These are phyloP conservation scores for Myotis vivesi DNA, from an alignment of 2,797 vertebrate species.

Conservation along the genomic window DNA sequence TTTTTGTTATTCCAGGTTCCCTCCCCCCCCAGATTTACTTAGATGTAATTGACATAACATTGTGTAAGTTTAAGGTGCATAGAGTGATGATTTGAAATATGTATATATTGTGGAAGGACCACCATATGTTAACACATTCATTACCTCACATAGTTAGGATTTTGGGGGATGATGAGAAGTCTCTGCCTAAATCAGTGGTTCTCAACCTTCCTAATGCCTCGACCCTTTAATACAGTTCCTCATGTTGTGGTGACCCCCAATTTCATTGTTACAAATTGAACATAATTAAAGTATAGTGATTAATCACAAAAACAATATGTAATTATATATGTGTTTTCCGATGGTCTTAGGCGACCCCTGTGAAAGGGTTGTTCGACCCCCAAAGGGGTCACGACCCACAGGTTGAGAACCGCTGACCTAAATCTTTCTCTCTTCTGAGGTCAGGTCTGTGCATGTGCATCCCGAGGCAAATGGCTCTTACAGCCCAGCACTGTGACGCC, in stretches of 20 bases:
- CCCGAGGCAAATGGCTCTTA: background rate
- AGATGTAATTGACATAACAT: background rate
- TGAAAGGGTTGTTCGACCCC: too few relatives aligned
- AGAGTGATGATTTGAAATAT: background rate
- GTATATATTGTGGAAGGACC: background rate
- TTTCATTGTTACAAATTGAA: too few relatives aligned
- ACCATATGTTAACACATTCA: background rate
- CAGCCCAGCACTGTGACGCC: background rate
- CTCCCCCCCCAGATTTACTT: background rate
- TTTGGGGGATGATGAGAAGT: background rate
- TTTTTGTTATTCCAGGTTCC: background rate
- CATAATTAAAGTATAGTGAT: too few relatives aligned
- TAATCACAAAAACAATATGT: too few relatives aligned
- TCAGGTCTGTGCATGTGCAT: too few relatives aligned
- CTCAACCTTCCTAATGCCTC: too few relatives aligned
- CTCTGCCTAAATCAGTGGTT: background rate
- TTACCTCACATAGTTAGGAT: background rate
- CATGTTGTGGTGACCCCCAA: too few relatives aligned
- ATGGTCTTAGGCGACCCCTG: too few relatives aligned
- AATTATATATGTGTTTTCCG: too few relatives aligned
- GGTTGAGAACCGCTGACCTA: too few relatives aligned
- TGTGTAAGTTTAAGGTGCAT: background rate
- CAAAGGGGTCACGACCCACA: too few relatives aligned
- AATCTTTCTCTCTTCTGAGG: background rate
- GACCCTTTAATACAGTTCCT: too few relatives aligned